Percentiles rank a stretch among this genome's conserved stretches.
These are phyloP conservation scores for Argyresthia goedartella DNA, from an alignment of 2,888 invertebrate genomes.

Conservation along the genomic window DNA sequence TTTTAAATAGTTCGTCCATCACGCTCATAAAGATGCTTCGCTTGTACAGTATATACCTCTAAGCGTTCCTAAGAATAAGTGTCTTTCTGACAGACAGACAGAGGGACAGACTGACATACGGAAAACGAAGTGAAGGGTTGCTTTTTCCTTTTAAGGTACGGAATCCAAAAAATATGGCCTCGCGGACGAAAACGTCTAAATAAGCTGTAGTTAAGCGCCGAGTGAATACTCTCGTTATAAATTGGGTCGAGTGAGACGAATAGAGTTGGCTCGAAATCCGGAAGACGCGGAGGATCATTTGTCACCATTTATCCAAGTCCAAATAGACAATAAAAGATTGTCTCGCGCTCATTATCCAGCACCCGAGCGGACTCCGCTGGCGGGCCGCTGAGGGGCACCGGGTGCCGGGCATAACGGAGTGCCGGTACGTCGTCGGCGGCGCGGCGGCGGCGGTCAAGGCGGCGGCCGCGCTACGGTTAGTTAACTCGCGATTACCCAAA, in stretches of 20 bases:
- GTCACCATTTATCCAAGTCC: conserved; percentile 61
- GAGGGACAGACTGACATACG: too few relatives aligned
- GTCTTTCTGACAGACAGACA: too few relatives aligned
- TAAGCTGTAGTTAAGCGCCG: conserved; percentile 23
- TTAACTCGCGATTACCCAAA: conserved; percentile 33
- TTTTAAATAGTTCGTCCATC: too few relatives aligned
- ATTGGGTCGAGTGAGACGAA: conserved; percentile 32
- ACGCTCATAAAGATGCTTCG: too few relatives aligned
- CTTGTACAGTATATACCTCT: too few relatives aligned
- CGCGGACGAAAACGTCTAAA: conserved; percentile 27
- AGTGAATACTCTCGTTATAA: conserved; percentile 29
- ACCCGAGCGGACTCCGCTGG: conserved; percentile 27
- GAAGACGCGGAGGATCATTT: conserved; percentile 43
- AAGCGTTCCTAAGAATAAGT: too few relatives aligned
- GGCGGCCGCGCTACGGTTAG: conserved; percentile 26
- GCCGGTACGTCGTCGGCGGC: too few relatives aligned
- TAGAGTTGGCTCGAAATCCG: conserved; percentile 41
- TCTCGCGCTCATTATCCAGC: conserved; percentile 37
- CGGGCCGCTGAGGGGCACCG: conserved; percentile 13
- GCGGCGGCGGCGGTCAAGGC: conserved; percentile 4
- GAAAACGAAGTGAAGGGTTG: too few relatives aligned
- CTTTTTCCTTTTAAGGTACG: too few relatives aligned
- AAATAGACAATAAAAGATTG: conserved; percentile 56
- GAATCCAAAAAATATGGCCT: too few relatives aligned
- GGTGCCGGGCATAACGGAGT: conserved; percentile 10